Conservation (phyloP, 2,888 invertebrate genomes). For the Philopedon plagiatum region DNA sequence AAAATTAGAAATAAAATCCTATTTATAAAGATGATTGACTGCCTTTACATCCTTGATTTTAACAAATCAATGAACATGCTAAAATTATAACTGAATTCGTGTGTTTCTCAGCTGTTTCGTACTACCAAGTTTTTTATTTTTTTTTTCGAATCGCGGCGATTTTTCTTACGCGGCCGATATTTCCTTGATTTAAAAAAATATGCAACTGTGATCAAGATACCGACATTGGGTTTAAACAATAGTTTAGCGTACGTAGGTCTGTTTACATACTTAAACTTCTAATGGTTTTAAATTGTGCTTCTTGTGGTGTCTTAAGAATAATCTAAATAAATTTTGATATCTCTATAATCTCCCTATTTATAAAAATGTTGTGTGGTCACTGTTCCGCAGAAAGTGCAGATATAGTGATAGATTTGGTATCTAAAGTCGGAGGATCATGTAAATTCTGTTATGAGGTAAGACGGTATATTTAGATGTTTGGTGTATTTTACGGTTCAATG, state of each 20-base stretch:
- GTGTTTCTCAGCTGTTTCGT: background rate
- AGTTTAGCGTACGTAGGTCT: too few species aligned
- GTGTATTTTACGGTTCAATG: too few species aligned
- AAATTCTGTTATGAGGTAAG: constrained; percentile 65
- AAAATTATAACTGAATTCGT: constrained; percentile 30
- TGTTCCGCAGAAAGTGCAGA: constrained; percentile 62
- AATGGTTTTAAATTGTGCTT: too few species aligned
- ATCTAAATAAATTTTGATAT: too few species aligned
- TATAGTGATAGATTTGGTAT: constrained; percentile 58
- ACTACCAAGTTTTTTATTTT: background rate
- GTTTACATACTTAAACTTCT: too few species aligned
- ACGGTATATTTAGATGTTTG: constrained; percentile 6
- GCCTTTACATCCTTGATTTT: constrained; percentile 30
- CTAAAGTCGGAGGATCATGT: constrained; percentile 60
- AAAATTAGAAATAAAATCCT: constrained; percentile 11
- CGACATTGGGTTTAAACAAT: too few species aligned
- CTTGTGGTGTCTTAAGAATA: too few species aligned
- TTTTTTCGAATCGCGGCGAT: too few species aligned
- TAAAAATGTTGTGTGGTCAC: constrained; percentile 61
- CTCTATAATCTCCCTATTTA: too few species aligned
- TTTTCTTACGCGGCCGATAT: background rate
- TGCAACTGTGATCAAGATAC: too few species aligned
- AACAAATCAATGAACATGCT: constrained; percentile 36
- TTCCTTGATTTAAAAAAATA: too few species aligned
- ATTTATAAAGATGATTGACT: constrained; percentile 45